Evolutionary conservation across 2,888 invertebrate genomes (phyloP), one percentile per base, ranked within the genome.

Genomic region (Drosophila incognita): DNA sequence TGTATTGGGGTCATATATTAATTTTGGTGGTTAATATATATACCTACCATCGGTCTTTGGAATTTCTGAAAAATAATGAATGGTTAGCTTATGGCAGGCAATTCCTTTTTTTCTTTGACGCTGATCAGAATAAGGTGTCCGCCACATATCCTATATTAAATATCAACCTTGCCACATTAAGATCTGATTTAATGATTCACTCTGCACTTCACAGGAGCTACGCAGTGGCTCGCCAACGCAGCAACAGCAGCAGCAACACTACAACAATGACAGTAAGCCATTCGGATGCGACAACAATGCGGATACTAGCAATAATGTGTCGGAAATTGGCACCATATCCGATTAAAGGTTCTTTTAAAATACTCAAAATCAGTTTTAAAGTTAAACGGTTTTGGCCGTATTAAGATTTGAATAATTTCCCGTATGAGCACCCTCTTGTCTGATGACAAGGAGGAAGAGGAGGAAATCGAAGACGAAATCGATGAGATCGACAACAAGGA

Each of bases 291-390:
- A 91, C 69, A 92, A 90, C 81, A 92, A 92, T 81, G 91, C 92
- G n/a, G 93, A 93, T 79, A 93, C 93, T 13, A 93, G 93, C 89
- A 93, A 93, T 76, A 93, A 93, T 80, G 93, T 93, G 64, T 93
- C 93, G 60, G 93, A 93, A 91, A 93, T 93, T 74, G 93, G 93
- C 70, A 93, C 93, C 76, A 89, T 93, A 75, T 93, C 93, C 59
- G 93, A 93, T 8, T 38, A n/a, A 38, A 18, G 3, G 8, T n/a
- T 18, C 29, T 29, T 18, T 38, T 0, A 3, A 18, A 38, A 18
- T 29, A 1, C 7, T 29, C 1, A 29, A 29, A 29, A 29, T 29
- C 29, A 7, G 7, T 29, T 7, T 29, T 29, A 29, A 1, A 29
- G 7, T 7, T 29, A 7, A 7, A 7, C 4, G 27, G 27, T 5